Base-by-base conservation (phyloP, 2,797 vertebrate species). In the Lutjanus campechanus region DNA sequence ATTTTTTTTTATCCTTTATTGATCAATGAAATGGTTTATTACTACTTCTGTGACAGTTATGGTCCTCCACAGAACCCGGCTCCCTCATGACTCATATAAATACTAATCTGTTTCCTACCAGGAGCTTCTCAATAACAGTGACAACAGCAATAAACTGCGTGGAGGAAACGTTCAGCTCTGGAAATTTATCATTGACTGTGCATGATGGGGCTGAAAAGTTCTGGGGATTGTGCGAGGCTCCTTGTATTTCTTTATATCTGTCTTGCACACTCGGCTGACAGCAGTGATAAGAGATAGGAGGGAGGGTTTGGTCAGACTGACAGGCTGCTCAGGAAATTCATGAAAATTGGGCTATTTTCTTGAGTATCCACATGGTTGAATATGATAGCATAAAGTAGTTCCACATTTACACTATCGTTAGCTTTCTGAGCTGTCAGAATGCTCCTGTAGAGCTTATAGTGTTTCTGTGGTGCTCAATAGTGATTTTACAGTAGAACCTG, bases 221-320 rank as follows among this genome's bases (percentile, higher is more conserved):
- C 73, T 69, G 50, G 4, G 51, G 60, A 84, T 72, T 59, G 43
- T n/a, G 49, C 5, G 54, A 63, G 40, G 69, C 68, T 73, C 43
- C 76, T 79, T 47, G 29, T 4, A 44, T 69, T 22, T 66, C 19
- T 40, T 54, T 63, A 70, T 94, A 93, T 95, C 92, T 77, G 1
- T 15, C 0, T n/a, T 0, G 54, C 62, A 83, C 93, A 93, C 85
- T 74, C 36, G 70, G 65, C 69, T 79, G 74, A 72, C 49, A 11
- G 29, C 2, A 1, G 3, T 44, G 92, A 93, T 93, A 94, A 93
- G 85, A 70, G 59, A 69, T 20, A 73, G 19, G 40, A 59, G 15
- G 29, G 12, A 9, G 69, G 68, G 75, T 56, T 78, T 60, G 53
- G 62, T 8, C 25, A 4, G 12, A 56, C n/a, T 41, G 59, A 69